Evolutionary conservation across 2,797 vertebrate species (phyloP), one percentile per base, ranked within the genome.

Genomic region (Margarornis squamiger): DNA sequence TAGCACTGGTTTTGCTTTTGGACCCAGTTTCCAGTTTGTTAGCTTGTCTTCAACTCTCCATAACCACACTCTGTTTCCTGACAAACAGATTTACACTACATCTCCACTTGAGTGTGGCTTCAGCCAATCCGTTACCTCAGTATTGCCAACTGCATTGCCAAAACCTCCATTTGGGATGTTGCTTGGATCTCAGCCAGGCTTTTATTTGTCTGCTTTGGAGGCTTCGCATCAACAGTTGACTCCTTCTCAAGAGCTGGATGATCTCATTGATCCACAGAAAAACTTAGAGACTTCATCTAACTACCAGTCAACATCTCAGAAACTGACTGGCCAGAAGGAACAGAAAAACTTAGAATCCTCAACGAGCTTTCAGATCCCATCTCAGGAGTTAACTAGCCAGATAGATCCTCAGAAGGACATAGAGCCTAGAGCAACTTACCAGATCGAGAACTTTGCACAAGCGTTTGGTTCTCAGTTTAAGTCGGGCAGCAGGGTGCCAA

Each of bases 361-460:
- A 88, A 96, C 99, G 21, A 97, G 98, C 97, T 99, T 99, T 98
- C 98, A 98, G 95, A 98, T 97, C 83, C 96, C 98, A 17, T 98
- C 99, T 93, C 99, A 99, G 98, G 99, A 99, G 96, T 98, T 99
- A 97, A 98, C 98, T 88, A 97, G 97, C 97, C 97, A 98, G 77
- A 98, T 99, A 95, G 99, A 99, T 95, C 98, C 98, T 95, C 98
- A 98, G 95, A 99, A 99, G 97, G 99, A 99, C 94, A 93, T 98
- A 92, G 98, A 98, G 96, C 98, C 98, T 95, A 98, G 98, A 98
- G 97, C 98, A 96, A 99, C 99, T 4, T 99, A 99, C 98, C 99
- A 99, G 99, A 99, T 99, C 22, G 99, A 99, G 98, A 99, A 99
- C 99, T 99, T 99, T 90, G 99, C 99, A 98, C 99, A 99, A 98